A percentile compares a stretch with the other conserved stretches of the same genome.
Evolutionary conservation across 2,888 invertebrate species (phyloP).

Genomic region (Ophonus ardosiacus): DNA sequence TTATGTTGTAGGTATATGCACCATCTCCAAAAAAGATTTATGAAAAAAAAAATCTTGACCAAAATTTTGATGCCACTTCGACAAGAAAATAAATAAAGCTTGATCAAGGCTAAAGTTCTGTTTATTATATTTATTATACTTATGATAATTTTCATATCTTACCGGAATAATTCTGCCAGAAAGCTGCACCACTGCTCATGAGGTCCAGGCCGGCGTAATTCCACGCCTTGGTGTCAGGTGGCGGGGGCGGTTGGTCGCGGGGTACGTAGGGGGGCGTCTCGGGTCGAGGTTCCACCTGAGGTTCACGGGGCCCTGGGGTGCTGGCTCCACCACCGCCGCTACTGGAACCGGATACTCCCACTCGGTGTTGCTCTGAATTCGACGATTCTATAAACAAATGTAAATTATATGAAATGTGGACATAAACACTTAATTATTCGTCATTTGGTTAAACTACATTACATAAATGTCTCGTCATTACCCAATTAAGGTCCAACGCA

Average conservation of each 20-base stretch:
- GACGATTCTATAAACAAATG: slow-evolving; percentile 33
- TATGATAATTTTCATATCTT: slow-evolving; percentile 71
- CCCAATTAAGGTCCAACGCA: too few relatives aligned
- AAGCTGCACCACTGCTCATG: slow-evolving; percentile 90
- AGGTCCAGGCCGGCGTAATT: slow-evolving; percentile 86
- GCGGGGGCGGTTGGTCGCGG: slow-evolving; percentile 76
- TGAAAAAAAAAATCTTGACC: too few relatives aligned
- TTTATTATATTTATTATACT: too few relatives aligned
- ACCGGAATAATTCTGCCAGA: slow-evolving; percentile 96
- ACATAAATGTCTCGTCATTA: too few relatives aligned
- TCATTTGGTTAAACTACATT: too few relatives aligned
- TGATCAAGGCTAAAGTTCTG: too few relatives aligned
- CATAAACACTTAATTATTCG: too few relatives aligned
- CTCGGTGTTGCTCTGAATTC: slow-evolving; percentile 60
- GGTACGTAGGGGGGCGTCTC: slow-evolving; percentile 70
- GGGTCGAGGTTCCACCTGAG: slow-evolving; percentile 68
- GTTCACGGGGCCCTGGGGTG: slow-evolving; percentile 65
- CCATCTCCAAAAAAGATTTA: too few relatives aligned
- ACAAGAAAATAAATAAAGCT: too few relatives aligned
- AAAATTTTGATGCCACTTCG: too few relatives aligned
- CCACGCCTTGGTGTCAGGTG: slow-evolving; percentile 81
- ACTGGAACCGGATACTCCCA: slow-evolving; percentile 69
- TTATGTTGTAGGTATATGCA: too few relatives aligned
- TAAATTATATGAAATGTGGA: not conserved
- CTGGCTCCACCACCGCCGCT: slow-evolving; percentile 65